Evolutionary conservation across 1,140 invertebrate species (phyloP), one percentile per base, ranked within the genome.

Genomic region (Lethrus apterus): DNA sequence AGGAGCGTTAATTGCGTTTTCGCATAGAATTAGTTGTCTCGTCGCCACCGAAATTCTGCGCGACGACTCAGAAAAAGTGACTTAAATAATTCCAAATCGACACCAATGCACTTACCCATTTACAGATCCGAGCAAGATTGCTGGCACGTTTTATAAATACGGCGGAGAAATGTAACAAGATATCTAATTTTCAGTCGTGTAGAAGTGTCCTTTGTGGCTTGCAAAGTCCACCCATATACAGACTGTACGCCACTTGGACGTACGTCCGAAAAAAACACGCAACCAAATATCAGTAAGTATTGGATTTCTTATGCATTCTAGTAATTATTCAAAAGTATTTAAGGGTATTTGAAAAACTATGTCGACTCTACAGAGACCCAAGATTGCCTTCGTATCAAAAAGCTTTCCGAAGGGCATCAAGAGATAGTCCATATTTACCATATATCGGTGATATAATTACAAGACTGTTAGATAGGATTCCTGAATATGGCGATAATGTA

Each of bases 101-200:
- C 13, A 13, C 18, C 14, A 11, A 48, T 26, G n/a, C 9, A 2
- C n/a, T 11, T 33, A 8, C 1, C 32, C 9, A 38, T 23, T 46
- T 70, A 1, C 55, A 73, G 55, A 63, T 68, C 29, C 65, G 76
- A 43, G 66, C 72, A 3, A 64, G 73, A 49, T 56, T 76, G 3
- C 59, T 77, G 3, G 66, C 70, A 4, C 68, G 74, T 34, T 68
- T 75, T 15, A 69, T 77, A 18, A 75, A 72, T 32, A 66, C 70
- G 2, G 75, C 74, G 3, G 59, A 71, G 15, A 76, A 75, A 46
- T 76, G 74, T 40, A 62, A 70, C 42, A 44, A 49, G 3, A 63
- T 73, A 15, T 68, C 69, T 0, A 78, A 77, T 54, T 74, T 73
- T 50, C 72, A 77, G 34, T 75, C 75, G 2, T 74, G 69, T 26